Percentiles rank a stretch among this genome's conserved stretches.
Conservation (phyloP, 1,140 invertebrate species). For the Anthonomus grandis region DNA sequence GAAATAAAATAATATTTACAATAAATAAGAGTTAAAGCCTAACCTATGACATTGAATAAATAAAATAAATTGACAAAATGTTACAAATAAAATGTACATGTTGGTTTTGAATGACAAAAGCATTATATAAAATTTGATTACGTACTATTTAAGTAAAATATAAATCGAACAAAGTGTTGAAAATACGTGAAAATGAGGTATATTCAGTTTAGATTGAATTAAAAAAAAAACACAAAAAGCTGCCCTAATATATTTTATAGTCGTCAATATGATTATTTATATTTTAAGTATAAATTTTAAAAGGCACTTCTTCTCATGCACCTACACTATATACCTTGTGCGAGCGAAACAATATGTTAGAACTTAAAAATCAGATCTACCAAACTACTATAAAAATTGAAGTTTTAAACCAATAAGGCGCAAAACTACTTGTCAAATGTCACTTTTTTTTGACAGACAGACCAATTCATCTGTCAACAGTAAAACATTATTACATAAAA, state of each 20-base stretch:
- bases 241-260: conserved; percentile 8
- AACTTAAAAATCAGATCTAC: neutral
- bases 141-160: neutral
- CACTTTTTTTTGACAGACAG: too few relatives aligned
- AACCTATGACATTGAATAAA: conserved; percentile 13
- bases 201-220: conserved; percentile 1
- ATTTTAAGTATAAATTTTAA: conserved; percentile 12
- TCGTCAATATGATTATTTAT: conserved; percentile 2
- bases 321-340: too few relatives aligned
- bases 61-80: conserved; percentile 14
- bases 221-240: conserved; percentile 2
- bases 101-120: too few relatives aligned
- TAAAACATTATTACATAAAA: neutral
- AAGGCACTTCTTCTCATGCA: conserved; percentile 21
- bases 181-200: conserved; percentile 23
- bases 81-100: neutral
- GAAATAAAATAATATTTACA: conserved; percentile 22
- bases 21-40: conserved; percentile 18
- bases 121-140: too few relatives aligned
- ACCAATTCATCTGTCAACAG: too few relatives aligned
- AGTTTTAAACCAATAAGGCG: too few relatives aligned
- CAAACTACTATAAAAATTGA: too few relatives aligned
- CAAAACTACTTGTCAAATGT: too few relatives aligned
- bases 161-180: neutral
- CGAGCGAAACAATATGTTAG: neutral